Percentiles rank a stretch among this genome's conserved stretches.
phyloP scores from a whole-genome alignment of 1,140 invertebrate species.

The Cyphomyrmex costatus region DNA sequence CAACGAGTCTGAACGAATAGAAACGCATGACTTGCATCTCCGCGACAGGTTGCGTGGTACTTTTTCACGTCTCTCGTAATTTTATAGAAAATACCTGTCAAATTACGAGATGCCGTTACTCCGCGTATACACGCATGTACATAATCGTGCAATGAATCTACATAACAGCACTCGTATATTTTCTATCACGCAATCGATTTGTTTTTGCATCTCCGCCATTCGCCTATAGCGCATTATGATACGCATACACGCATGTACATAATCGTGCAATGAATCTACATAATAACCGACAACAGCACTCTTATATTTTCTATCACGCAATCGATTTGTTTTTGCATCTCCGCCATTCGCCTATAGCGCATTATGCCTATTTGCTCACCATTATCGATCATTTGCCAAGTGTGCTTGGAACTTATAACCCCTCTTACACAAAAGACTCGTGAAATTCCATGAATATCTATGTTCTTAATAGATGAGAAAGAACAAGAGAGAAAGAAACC shows the following conservation, averaged over 20 bases:
- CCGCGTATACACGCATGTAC: slow-evolving; percentile 13
- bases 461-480: slow-evolving; percentile 4
- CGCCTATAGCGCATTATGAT: slow-evolving; percentile 35
- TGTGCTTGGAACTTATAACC: slow-evolving; percentile 47
- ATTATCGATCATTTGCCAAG: slow-evolving; percentile 60
- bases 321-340: slow-evolving; percentile 63
- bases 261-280: slow-evolving; percentile 59
- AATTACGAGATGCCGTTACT: slow-evolving; percentile 58
- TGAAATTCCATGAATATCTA: slow-evolving; percentile 32
- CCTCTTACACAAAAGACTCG: slow-evolving; percentile 8
- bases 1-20: slow-evolving; percentile 42
- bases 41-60: slow-evolving; percentile 34
- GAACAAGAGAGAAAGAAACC: neutral
- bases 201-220: slow-evolving; percentile 54
- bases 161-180: slow-evolving; percentile 56
- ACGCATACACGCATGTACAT: slow-evolving; percentile 19
- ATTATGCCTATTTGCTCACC: slow-evolving; percentile 57
- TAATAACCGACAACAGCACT: slow-evolving; percentile 55
- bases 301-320: slow-evolving; percentile 60
- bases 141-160: slow-evolving; percentile 60
- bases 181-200: slow-evolving; percentile 63
- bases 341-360: slow-evolving; percentile 32
- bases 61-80: slow-evolving; percentile 44
- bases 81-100: slow-evolving; percentile 61
- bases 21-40: slow-evolving; percentile 61